Base-by-base conservation (phyloP, 2,888 invertebrate species). In the Girardia tigrina region DNA sequence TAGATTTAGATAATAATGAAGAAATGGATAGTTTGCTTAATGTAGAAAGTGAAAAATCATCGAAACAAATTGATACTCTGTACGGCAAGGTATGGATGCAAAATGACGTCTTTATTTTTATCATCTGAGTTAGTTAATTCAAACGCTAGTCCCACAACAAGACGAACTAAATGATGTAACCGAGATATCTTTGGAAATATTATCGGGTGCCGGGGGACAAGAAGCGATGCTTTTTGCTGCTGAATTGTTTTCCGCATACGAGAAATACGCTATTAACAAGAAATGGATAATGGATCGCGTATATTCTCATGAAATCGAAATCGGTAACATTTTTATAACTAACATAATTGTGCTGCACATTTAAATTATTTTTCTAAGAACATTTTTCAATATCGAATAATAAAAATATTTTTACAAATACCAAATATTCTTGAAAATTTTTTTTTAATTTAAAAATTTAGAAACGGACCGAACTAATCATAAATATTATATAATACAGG, bases 151-250 rank as follows among this genome's bases (percentile, higher is more conserved):
- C 2, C 56, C 56, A 56, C 56, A n/a, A n/a, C n/a, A n/a, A 4
- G 4, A 56, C n/a, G 56, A 56, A 12, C 23, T 56, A 23, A 23
- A 56, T n/a, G 23, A 71, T 29, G 71, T 28, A 20, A 26, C 29
- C 23, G 71, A 71, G 42, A 82, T 88, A 28, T 83, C 91, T 72
- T 72, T 95, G 70, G 94, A 95, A 86, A 88, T 95, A 2, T 88
- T 88, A 26, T 89, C 92, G 0, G 95, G 94, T 0, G 93, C 92
- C 0, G 98, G 98, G 0, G 98, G 98, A 0, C 91, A 92, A 81
- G 98, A 98, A 85, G 91, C 98, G 0, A 94, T 94, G 93, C 85
- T 98, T 0, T 98, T 98, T 84, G 90, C 91, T 0, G 87, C 88
- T 78, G 92, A 95, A 81, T 84, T 98, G 0, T 89, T 90, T 78